Evolutionary conservation across 2,888 invertebrate species (phyloP), one percentile per base, ranked within the genome.

Genomic region (Arrhopalites spinosus): DNA sequence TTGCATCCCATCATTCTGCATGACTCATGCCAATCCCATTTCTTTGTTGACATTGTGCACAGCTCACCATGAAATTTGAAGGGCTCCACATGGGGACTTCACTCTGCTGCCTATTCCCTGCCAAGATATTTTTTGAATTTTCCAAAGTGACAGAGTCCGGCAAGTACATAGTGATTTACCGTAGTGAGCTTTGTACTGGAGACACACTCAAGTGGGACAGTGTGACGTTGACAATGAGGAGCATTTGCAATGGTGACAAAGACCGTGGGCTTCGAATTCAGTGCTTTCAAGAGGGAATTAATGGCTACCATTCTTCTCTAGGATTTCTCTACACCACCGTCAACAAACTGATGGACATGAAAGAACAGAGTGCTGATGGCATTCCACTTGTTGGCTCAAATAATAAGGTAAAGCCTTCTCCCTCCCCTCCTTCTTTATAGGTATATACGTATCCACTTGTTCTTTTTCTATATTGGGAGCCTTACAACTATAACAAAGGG

Each of bases 181-280:
- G 88, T 81, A 88, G 88, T 56, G 89, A 89, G 83, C 86, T 86
- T 20, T 72, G 53, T 36, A 87, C 86, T 80, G 77, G 69, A 2
- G 82, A 87, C 59, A 87, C 88, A 82, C 89, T 89, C 11, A 85
- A 84, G 23, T 90, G 89, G 89, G 85, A 85, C 78, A 77, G 83
- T 84, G 86, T 89, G 77, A 85, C 85, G 1, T 81, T 89, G 30
- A 84, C 86, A 30, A 85, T 87, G 11, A 83, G 87, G 72, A 83
- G 85, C 1, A 83, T 89, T 67, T 88, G 88, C 81, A 87, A 87
- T 80, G 87, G 87, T 20, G 87, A 88, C 81, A 85, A 86, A 83
- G 86, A 87, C 77, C 84, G 88, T 73, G 84, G 84, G 56, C 85
- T 88, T 63, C 84, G 85, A 78, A 84, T 88, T 59, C 86, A 86